Percentiles rank a stretch among this genome's conserved stretches.
Evolutionary conservation across 92 coral and sea anemone species (phyloP).

Genomic region (Chrysogorgia sp.): DNA sequence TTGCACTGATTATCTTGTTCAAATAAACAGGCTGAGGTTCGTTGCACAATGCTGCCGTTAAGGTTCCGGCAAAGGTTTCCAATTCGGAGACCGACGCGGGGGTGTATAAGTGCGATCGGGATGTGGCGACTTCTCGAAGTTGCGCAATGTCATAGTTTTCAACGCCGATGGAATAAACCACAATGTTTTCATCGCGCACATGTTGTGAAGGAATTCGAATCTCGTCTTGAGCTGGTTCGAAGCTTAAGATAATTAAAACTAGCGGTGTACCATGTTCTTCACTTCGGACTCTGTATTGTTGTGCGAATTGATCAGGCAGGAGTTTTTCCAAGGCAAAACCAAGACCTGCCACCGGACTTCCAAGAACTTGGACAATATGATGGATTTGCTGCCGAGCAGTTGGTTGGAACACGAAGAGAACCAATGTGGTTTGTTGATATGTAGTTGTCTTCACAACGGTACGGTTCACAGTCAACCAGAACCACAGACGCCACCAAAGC

Average conservation of each 20-base stretch:
- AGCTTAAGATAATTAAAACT: slow-evolving; percentile 35
- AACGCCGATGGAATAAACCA: slow-evolving; percentile 44
- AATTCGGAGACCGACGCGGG: slow-evolving; percentile 25
- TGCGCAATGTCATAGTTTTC: slow-evolving; percentile 19
- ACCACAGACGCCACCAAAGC: background rate
- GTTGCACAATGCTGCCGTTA: background rate
- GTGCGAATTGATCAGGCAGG: slow-evolving; percentile 42
- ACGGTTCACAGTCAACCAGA: background rate
- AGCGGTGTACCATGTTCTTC: slow-evolving; percentile 42
- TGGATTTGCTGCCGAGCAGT: slow-evolving; percentile 14
- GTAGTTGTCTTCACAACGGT: slow-evolving; percentile 19
- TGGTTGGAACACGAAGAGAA: slow-evolving; percentile 28
- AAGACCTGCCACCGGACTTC: slow-evolving; percentile 45
- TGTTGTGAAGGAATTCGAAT: slow-evolving; percentile 18
- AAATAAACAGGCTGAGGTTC: slow-evolving; percentile 33
- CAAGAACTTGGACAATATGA: slow-evolving; percentile 26
- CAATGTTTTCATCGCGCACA: slow-evolving; percentile 36
- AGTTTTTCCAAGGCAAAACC: slow-evolving; percentile 36
- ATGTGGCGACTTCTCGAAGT: slow-evolving; percentile 40
- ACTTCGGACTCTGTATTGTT: slow-evolving; percentile 15
- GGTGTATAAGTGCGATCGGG: slow-evolving; percentile 27
- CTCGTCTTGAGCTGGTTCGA: slow-evolving; percentile 19
- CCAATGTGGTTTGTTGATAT: slow-evolving; percentile 14
- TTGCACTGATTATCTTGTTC: slow-evolving; percentile 20
- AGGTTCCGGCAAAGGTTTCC: slow-evolving; percentile 1